Evolutionary conservation across 2,888 invertebrate genomes (phyloP), one percentile per base, ranked within the genome.

Genomic region (Lydus trimaculatus): DNA sequence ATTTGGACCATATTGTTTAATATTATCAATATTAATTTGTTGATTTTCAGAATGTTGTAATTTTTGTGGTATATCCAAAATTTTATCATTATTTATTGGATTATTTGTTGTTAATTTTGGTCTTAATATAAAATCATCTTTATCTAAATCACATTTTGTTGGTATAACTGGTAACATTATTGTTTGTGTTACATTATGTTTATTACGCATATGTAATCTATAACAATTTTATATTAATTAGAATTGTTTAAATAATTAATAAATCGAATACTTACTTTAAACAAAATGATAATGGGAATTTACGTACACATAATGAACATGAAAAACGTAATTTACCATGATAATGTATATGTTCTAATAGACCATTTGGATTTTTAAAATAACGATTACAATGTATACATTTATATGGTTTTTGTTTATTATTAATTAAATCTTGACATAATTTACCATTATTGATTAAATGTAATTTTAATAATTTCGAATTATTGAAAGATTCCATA

Each of bases 321-420:
- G 87, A 85, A 71, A 88, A 90, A 11, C 89, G 84, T 73, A 88
- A 87, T 0, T 87, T 81, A 0, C 90, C 90, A 72, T 92, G 92
- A 2, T 84, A 79, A 72, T 87, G 87, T 17, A 92, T 81, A 77
- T 92, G 92, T 7, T 89, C 87, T 13, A 88, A 76, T 23, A 91
- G 82, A 48, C 85, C 84, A 1, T 82, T 79, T 1, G 83, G 74
- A 58, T 84, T 86, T 67, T 86, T 85, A 61, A 88, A 86, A 7
- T 77, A 75, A 72, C 87, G 87, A 17, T 81, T 79, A 73, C 89
- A 89, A 75, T 89, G 88, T 0, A 81, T 83, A 75, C 91, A 91
- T 52, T 83, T 84, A 20, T 85, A 83, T 31, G 85, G 81, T 65
- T 75, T 81, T 3, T 61, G 28, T 8, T 63, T 31, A 8, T 58